phyloP scores from a whole-genome alignment of 37 sponge, comb jelly and placozoan genomes.

The Beroe ovata region DNA sequence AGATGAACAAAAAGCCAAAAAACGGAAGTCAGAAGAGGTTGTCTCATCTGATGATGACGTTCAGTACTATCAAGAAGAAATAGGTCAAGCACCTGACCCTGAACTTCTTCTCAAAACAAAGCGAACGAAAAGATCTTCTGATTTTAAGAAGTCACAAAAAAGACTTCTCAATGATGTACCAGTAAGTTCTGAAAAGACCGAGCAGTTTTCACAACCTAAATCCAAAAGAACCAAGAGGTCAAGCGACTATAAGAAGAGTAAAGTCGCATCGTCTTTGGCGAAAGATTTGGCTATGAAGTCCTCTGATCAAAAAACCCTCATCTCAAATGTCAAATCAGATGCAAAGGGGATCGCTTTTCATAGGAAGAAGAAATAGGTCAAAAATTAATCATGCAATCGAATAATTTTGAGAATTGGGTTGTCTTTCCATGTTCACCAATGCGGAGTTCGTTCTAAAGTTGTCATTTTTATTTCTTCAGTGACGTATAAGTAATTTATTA shows the following conservation, averaged over 20 bases:
- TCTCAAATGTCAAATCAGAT: not conserved
- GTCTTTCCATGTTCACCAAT: too few species aligned
- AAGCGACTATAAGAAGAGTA: not conserved
- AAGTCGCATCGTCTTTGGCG: not conserved
- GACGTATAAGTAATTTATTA: too few species aligned
- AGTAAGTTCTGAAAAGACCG: not conserved
- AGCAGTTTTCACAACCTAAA: not conserved
- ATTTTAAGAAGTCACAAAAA: not conserved
- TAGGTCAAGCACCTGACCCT: constrained; percentile 52
- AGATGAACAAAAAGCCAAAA: not conserved
- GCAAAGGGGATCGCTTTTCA: not conserved
- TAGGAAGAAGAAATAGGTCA: not conserved
- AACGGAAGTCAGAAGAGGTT: not conserved
- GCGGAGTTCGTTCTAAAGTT: too few species aligned
- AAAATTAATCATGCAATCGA: too few species aligned
- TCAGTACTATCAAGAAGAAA: constrained; percentile 39
- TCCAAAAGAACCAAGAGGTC: not conserved
- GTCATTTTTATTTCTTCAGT: too few species aligned
- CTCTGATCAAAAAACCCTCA: not conserved
- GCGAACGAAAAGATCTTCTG: constrained; percentile 21
- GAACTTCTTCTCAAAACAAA: constrained; percentile 45
- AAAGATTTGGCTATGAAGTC: not conserved
- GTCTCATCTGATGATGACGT: constrained; percentile 46
- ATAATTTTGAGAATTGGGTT: too few species aligned
- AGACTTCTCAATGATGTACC: not conserved